A percentile compares a stretch with the other conserved stretches of the same genome.
phyloP scores from a whole-genome alignment of 2,797 vertebrate species.

The Cossypha dichroa region DNA sequence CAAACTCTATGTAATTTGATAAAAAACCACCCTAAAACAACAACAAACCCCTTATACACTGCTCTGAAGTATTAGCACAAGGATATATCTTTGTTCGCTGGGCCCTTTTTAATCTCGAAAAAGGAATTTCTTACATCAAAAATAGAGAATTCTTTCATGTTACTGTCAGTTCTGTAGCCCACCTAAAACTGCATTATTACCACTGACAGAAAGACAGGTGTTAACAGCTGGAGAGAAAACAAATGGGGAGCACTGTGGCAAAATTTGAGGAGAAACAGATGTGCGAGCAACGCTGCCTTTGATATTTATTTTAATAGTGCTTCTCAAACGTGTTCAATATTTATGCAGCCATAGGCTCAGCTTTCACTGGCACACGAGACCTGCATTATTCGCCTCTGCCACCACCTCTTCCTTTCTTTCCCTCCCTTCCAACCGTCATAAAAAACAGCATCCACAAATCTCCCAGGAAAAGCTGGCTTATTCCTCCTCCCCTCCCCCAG shows the following conservation, averaged over 20 bases:
- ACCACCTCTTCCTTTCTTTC: background rate
- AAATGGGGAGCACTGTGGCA: conserved; percentile 36
- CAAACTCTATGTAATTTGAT: background rate
- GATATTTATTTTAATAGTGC: conserved; percentile 71
- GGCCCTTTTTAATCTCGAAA: background rate
- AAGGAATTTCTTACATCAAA: conserved; percentile 36
- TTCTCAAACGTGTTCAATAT: conserved; percentile 65
- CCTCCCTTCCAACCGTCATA: background rate
- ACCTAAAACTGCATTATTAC: conserved; percentile 53
- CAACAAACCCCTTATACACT: background rate
- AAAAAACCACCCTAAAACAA: background rate
- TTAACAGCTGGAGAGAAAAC: conserved; percentile 72
- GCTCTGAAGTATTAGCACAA: conserved; percentile 27
- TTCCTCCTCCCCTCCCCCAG: background rate
- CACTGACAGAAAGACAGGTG: conserved; percentile 68
- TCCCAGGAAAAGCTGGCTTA: conserved; percentile 38
- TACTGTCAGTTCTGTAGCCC: background rate
- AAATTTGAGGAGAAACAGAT: conserved; percentile 64
- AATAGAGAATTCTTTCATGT: conserved; percentile 60
- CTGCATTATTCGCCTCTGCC: conserved; percentile 32
- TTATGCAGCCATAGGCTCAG: conserved; percentile 32
- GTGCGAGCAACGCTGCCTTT: conserved; percentile 47
- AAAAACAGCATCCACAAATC: conserved; percentile 44
- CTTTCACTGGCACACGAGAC: conserved; percentile 33
- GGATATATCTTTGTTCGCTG: conserved; percentile 17